Conservation (phyloP, 2,797 vertebrate genomes). For the Sebastolobus altivelis region DNA sequence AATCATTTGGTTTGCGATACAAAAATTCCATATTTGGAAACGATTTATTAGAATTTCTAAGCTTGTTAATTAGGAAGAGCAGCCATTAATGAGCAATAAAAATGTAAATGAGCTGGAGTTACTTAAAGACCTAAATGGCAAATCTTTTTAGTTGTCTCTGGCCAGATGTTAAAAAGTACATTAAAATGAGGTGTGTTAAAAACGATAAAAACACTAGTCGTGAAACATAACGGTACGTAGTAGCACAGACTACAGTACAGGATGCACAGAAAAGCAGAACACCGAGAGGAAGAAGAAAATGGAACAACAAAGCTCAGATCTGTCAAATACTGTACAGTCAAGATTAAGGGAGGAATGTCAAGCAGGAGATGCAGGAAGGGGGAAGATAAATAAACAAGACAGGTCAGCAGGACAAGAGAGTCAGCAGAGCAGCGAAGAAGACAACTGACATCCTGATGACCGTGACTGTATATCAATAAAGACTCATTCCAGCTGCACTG, state of each 20-base stretch:
- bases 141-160: slow-evolving; percentile 14
- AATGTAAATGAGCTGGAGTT: slow-evolving; percentile 23
- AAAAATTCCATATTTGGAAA: neutral
- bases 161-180: slow-evolving; percentile 12
- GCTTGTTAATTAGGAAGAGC: slow-evolving; percentile 1
- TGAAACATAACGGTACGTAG: neutral
- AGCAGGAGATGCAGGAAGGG: slow-evolving; percentile 30
- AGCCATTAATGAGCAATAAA: slow-evolving; percentile 33
- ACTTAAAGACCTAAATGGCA: slow-evolving; percentile 11
- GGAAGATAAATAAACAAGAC: slow-evolving; percentile 60
- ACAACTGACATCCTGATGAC: slow-evolving; percentile 55
- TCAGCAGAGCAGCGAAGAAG: slow-evolving; percentile 46
- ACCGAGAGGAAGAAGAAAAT: neutral
- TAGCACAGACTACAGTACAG: neutral
- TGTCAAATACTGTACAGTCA: slow-evolving; percentile 66
- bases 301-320: slow-evolving; percentile 39
- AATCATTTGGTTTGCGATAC: neutral
- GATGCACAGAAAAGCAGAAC: neutral
- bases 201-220: neutral
- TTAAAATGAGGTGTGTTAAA: slow-evolving; percentile 8
- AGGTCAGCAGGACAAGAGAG: slow-evolving; percentile 36
- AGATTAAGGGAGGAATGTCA: slow-evolving; percentile 50
- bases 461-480: slow-evolving; percentile 43
- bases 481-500: slow-evolving; percentile 20
- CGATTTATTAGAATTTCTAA: neutral